Percentiles rank a stretch among this genome's conserved stretches.
Conservation (phyloP, 2,113 vertebrate species). For the Scartelaos histophorus region DNA sequence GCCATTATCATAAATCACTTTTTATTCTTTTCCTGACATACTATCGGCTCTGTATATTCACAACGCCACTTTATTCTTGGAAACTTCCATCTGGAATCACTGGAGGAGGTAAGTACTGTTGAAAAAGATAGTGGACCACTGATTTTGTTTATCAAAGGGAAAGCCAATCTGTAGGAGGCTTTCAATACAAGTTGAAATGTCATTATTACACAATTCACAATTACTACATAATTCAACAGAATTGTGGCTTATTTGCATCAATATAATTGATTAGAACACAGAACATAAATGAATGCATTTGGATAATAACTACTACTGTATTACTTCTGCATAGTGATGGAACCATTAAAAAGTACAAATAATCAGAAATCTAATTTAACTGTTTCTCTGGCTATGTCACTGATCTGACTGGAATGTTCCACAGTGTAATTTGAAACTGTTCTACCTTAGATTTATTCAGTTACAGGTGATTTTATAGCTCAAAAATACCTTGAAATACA, state of each 20-base stretch:
- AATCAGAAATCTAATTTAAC: not conserved
- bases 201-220: too few species aligned
- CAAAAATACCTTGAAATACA: too few species aligned
- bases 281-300: not conserved
- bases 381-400: too few species aligned
- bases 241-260: not conserved
- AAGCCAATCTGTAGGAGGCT: constrained; percentile 14
- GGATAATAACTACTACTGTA: not conserved
- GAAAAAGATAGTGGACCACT: constrained; percentile 25
- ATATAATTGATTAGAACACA: not conserved
- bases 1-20: not conserved
- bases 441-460: too few species aligned
- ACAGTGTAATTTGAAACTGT: too few species aligned
- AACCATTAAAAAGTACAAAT: not conserved
- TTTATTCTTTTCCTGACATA: not conserved
- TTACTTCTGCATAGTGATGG: not conserved
- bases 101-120: constrained; percentile 28
- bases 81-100: constrained; percentile 14
- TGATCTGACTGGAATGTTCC: too few species aligned
- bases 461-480: too few species aligned
- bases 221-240: too few species aligned
- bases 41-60: constrained; percentile 9
- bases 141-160: constrained; percentile 41
- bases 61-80: constrained; percentile 27
- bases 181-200: constrained; percentile 35